phyloP scores from a whole-genome alignment of 1,140 invertebrate genomes.

The Lepidurus couesii region DNA sequence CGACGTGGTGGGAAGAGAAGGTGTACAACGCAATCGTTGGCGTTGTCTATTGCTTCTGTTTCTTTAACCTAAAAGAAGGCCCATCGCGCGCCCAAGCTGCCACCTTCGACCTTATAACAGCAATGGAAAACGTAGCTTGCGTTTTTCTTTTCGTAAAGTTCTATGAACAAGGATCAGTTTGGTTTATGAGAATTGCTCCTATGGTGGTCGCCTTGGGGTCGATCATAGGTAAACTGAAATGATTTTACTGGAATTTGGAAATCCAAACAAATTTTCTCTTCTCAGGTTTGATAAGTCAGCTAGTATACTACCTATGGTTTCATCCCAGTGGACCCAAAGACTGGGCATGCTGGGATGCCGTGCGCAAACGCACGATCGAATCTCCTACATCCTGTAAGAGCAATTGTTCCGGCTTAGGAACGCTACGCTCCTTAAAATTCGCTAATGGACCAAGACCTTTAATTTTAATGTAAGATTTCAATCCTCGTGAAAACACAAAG shows the following conservation, averaged over 20 bases:
- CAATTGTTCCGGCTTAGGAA: neutral
- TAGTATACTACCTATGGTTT: slow-evolving; percentile 60
- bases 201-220: slow-evolving; percentile 52
- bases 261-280: slow-evolving; percentile 33
- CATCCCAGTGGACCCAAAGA: slow-evolving; percentile 50
- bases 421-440: neutral
- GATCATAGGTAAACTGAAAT: slow-evolving; percentile 48
- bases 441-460: slow-evolving; percentile 2
- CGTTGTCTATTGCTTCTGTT: slow-evolving; percentile 66
- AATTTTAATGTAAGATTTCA: slow-evolving; percentile 21
- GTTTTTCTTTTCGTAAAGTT: slow-evolving; percentile 52
- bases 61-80: slow-evolving; percentile 60
- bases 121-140: slow-evolving; percentile 57
- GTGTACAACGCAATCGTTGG: slow-evolving; percentile 63
- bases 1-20: slow-evolving; percentile 55
- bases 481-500: no score
- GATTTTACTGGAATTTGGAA: slow-evolving; percentile 27
- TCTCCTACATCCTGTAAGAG: neutral
- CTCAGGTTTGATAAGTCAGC: slow-evolving; percentile 54
- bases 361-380: neutral
- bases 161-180: slow-evolving; percentile 41
- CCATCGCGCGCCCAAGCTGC: slow-evolving; percentile 55
- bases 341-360: neutral
- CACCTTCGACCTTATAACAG: slow-evolving; percentile 57
- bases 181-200: slow-evolving; percentile 48